Evolutionary conservation across 2,113 vertebrate genomes (phyloP), one percentile per base, ranked within the genome.

Genomic region (Struthio camelus): DNA sequence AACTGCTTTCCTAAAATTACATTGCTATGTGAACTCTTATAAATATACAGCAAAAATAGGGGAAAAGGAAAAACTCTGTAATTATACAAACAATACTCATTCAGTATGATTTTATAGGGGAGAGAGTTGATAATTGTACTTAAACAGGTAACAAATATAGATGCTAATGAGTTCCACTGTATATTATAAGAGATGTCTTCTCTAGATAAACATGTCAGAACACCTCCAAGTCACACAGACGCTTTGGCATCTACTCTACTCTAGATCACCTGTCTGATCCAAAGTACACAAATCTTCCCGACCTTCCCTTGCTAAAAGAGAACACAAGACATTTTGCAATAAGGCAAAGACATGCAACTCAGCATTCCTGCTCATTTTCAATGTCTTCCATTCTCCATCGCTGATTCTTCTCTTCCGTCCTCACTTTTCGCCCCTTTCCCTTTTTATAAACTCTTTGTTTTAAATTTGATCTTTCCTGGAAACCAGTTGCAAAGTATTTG

Each of bases 121-220:
- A 94, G 81, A 90, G 77, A 91, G 96, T 90, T 96, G 82, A 94
- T 96, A 97, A 97, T 86, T 93, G 82, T 93, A 95, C 84, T 94
- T 96, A 90, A 83, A 80, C 59, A 97, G 97, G 93, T 97, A 97
- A 97, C 91, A 96, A 97, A 97, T 94, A 96, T 87, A 97, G 95
- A 96, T 97, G 96, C 77, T 97, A 97, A 97, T 97, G 80, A 96
- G 95, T 87, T 95, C 90, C 76, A 93, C 77, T 93, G 82, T 91
- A 53, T 95, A 96, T 91, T 96, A 95, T 89, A 84, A 87, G 93
- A 97, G 97, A 97, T 97, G 97, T 97, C 97, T 96, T 97, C 92
- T 85, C 85, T 46, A 92, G 96, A 97, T 97, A 97, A 96, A 94
- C 97, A 62, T 94, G 97, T 96, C 95, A 94, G 89, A 97, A 96